Conservation (phyloP, 2,888 invertebrate genomes). For the Orchestes rusci region DNA sequence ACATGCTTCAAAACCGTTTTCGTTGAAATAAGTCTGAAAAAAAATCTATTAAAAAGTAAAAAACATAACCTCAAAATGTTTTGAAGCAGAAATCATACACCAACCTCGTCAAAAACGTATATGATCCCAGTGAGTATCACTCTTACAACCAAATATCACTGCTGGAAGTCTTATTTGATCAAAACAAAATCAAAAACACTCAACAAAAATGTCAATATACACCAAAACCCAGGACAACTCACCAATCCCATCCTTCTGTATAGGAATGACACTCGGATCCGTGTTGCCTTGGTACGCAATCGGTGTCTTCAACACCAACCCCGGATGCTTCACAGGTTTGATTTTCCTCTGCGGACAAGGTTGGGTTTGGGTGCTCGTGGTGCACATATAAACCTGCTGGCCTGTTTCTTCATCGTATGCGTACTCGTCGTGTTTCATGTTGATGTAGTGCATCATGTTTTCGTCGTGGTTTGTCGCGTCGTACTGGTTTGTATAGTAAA, state of each 20-base stretch:
- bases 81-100: too few species aligned
- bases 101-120: too few species aligned
- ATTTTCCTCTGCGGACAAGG: slow-evolving; percentile 55
- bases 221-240: slow-evolving; percentile 36
- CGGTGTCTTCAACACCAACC: slow-evolving; percentile 66
- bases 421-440: slow-evolving; percentile 42
- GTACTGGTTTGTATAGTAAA: too few species aligned
- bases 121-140: too few species aligned
- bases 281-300: slow-evolving; percentile 73
- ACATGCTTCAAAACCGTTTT: too few species aligned
- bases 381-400: slow-evolving; percentile 45
- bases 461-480: too few species aligned
- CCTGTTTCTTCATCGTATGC: slow-evolving; percentile 47
- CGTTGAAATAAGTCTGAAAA: neutral
- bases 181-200: too few species aligned
- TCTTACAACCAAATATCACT: too few species aligned
- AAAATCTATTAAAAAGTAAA: neutral
- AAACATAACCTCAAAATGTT: neutral
- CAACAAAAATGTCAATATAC: too few species aligned
- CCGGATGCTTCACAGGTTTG: slow-evolving; percentile 67
- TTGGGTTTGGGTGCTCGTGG: slow-evolving; percentile 51
- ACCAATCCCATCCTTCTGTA: slow-evolving; percentile 87
- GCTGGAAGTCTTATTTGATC: too few species aligned
- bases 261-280: slow-evolving; percentile 79
- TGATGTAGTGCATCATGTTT: slow-evolving; percentile 42